These are phyloP conservation scores for Ichneumoninae sp. DNA, from an alignment of 2,888 invertebrate species.

Conservation along the genomic window DNA sequence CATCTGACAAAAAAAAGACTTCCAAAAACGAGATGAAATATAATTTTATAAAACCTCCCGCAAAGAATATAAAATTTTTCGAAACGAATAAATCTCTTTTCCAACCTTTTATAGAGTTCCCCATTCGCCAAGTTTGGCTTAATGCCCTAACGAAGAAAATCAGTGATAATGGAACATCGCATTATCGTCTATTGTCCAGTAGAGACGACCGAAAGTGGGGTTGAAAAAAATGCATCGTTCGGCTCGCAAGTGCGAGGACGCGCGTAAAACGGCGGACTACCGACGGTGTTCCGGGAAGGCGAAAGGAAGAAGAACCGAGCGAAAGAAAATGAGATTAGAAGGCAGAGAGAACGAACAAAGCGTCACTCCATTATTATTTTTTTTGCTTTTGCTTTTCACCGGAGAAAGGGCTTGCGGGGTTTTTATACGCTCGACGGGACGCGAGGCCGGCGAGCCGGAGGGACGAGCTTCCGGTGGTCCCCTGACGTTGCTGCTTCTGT, in stretches of 20 bases:
- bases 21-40: too few relatives aligned
- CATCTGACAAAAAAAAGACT: too few relatives aligned
- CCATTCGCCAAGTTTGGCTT: neutral
- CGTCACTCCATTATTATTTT: slow-evolving; percentile 35
- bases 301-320: slow-evolving; percentile 35
- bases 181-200: slow-evolving; percentile 9
- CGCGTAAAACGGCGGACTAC: slow-evolving; percentile 29
- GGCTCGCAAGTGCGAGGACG: slow-evolving; percentile 10
- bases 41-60: neutral
- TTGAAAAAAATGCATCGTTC: slow-evolving; percentile 4
- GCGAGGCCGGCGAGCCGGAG: slow-evolving; percentile 3
- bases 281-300: slow-evolving; percentile 8
- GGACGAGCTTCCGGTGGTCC: slow-evolving; percentile 31
- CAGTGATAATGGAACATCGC: neutral
- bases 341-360: slow-evolving; percentile 56
- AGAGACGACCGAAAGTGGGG: neutral
- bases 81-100: neutral
- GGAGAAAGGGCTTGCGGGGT: slow-evolving; percentile 29
- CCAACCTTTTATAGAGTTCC: neutral
- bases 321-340: slow-evolving; percentile 48
- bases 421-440: slow-evolving; percentile 52
- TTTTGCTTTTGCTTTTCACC: slow-evolving; percentile 20
- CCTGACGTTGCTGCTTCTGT: slow-evolving; percentile 32
- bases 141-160: neutral
- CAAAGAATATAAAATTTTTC: neutral